These are phyloP conservation scores for Drosophila kambysellisi DNA, from an alignment of 2,888 invertebrate genomes.

Conservation along the genomic window DNA sequence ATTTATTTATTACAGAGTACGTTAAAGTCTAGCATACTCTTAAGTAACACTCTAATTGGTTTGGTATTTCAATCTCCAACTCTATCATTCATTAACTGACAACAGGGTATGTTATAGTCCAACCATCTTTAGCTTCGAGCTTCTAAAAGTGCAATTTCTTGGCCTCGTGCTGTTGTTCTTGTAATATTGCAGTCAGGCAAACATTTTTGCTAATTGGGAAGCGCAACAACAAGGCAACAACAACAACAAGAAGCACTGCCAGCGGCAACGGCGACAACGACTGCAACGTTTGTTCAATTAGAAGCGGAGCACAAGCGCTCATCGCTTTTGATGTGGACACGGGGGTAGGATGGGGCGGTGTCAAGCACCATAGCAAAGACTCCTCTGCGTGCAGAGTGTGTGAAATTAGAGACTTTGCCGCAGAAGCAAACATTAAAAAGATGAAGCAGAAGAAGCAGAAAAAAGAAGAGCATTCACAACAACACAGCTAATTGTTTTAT, in stretches of 20 bases:
- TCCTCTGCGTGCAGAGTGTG: conserved; percentile 38
- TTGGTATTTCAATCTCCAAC: neutral
- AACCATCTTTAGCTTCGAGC: neutral
- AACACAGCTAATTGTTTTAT: conserved; percentile 46
- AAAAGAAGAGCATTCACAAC: conserved; percentile 23
- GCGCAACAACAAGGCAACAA: conserved; percentile 22
- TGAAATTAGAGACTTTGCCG: conserved; percentile 40
- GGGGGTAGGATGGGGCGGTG: no score
- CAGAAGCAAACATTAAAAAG: conserved; percentile 10
- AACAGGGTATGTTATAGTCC: neutral
- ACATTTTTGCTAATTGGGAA: conserved; percentile 72
- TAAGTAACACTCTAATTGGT: neutral
- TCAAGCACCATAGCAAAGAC: neutral
- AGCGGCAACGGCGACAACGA: conserved; percentile 18
- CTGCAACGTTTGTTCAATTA: conserved; percentile 69
- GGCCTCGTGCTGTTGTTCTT: conserved; percentile 37
- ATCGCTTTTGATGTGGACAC: neutral
- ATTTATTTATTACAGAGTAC: neutral
- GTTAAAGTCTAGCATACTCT: neutral
- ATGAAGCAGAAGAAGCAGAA: conserved; percentile 7
- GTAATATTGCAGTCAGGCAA: conserved; percentile 64
- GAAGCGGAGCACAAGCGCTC: conserved; percentile 46
- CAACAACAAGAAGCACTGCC: conserved; percentile 16
- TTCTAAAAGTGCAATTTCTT: conserved; percentile 1
- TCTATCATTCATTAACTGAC: neutral